Percentiles rank a stretch among this genome's conserved stretches.
phyloP scores from a whole-genome alignment of 2,113 vertebrate genomes.

The Tragelaphus buxtoni region DNA sequence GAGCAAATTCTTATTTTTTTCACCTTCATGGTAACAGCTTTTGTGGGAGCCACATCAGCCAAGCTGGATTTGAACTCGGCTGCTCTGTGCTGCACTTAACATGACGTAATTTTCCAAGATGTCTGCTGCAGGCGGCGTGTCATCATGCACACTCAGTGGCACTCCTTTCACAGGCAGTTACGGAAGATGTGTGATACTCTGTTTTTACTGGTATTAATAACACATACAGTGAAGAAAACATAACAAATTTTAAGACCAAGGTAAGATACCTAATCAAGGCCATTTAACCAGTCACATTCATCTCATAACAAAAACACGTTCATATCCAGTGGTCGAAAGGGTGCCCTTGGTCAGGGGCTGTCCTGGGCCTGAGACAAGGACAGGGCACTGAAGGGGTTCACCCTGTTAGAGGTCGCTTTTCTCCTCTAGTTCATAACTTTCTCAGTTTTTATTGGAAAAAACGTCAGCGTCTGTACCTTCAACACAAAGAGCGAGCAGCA shows the following conservation, averaged over 20 bases:
- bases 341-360: background rate
- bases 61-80: constrained; percentile 60
- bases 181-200: constrained; percentile 64
- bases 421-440: background rate
- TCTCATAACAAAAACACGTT: constrained; percentile 47
- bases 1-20: constrained; percentile 71
- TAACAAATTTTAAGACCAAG: constrained; percentile 73
- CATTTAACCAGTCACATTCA: constrained; percentile 49
- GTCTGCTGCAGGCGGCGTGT: constrained; percentile 61
- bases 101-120: constrained; percentile 45
- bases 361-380: background rate
- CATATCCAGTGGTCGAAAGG: constrained; percentile 21
- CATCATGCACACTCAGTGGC: constrained; percentile 51
- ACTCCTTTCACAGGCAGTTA: constrained; percentile 5
- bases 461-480: background rate
- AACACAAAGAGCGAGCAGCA: background rate
- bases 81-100: constrained; percentile 59
- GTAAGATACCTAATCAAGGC: constrained; percentile 75
- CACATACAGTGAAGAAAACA: constrained; percentile 70
- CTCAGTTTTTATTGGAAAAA: background rate
- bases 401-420: background rate
- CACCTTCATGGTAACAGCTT: constrained; percentile 70
- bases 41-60: constrained; percentile 66
- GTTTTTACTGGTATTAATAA: constrained; percentile 65
- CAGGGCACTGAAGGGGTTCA: background rate